A percentile compares a stretch with the other conserved stretches of the same genome.
These are phyloP conservation scores for Siphlonurus alternatus DNA, from an alignment of 2,888 invertebrate genomes.

Conservation along the genomic window DNA sequence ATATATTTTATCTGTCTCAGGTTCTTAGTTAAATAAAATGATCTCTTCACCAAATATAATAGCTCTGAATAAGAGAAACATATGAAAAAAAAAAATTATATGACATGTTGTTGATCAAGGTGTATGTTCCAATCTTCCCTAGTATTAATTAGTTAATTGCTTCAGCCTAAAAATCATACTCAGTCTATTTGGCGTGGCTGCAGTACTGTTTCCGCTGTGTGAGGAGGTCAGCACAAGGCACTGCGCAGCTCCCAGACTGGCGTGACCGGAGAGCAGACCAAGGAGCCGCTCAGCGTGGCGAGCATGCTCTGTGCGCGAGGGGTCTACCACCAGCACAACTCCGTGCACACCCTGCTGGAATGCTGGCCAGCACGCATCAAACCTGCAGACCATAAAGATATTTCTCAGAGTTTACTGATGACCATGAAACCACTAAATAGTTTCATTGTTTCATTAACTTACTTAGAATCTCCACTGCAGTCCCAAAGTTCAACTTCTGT, in stretches of 20 bases:
- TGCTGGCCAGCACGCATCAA: conserved; percentile 1
- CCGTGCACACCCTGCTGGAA: neutral
- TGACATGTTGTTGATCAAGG: no score
- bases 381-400: no score
- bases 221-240: neutral
- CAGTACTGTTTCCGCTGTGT: neutral
- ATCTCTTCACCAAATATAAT: no score
- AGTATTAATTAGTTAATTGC: no score
- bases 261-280: neutral
- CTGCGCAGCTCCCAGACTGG: neutral
- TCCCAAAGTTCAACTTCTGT: conserved; percentile 8
- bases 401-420: no score
- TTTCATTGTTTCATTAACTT: neutral
- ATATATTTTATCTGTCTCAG: no score
- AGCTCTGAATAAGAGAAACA: no score
- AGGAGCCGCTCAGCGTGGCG: neutral
- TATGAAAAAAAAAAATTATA: no score
- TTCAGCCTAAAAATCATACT: no score
- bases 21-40: no score
- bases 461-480: conserved; percentile 8
- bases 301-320: neutral
- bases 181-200: neutral
- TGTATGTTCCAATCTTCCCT: no score
- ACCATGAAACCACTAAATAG: neutral
- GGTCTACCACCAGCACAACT: neutral